Percentiles rank a stretch among this genome's conserved stretches.
These are phyloP conservation scores for Peucedramus taeniatus DNA, from an alignment of 2,113 vertebrate species.

Conservation along the genomic window DNA sequence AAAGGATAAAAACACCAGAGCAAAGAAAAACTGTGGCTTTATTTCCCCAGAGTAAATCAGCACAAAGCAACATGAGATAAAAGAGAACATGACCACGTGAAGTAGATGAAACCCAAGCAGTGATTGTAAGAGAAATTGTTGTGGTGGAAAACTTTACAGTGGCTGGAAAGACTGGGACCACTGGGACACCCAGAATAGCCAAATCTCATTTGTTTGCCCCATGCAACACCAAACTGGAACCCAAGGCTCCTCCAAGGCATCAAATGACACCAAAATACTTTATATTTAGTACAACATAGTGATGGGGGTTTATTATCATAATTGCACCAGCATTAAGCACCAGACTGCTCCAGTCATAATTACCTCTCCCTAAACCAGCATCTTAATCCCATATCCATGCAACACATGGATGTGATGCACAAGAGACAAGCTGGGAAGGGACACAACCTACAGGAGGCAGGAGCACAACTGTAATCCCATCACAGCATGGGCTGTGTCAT, in stretches of 20 bases:
- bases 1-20: neutral
- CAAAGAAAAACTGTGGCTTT: neutral
- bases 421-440: neutral
- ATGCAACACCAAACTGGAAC: neutral
- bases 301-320: neutral
- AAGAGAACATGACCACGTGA: neutral
- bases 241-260: neutral
- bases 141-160: neutral
- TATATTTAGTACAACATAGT: neutral
- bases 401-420: neutral
- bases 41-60: neutral
- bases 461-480: neutral
- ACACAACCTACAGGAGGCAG: neutral
- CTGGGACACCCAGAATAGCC: neutral
- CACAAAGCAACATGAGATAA: neutral
- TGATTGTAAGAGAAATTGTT: neutral
- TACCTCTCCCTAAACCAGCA: neutral
- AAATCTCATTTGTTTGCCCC: neutral
- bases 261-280: neutral
- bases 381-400: neutral
- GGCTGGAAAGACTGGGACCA: neutral
- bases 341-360: neutral
- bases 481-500: neutral
- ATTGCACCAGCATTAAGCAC: neutral
- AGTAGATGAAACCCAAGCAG: neutral